Evolutionary conservation across 2,888 invertebrate species (phyloP), one percentile per base, ranked within the genome.

Genomic region (Thymelicus acteon): DNA sequence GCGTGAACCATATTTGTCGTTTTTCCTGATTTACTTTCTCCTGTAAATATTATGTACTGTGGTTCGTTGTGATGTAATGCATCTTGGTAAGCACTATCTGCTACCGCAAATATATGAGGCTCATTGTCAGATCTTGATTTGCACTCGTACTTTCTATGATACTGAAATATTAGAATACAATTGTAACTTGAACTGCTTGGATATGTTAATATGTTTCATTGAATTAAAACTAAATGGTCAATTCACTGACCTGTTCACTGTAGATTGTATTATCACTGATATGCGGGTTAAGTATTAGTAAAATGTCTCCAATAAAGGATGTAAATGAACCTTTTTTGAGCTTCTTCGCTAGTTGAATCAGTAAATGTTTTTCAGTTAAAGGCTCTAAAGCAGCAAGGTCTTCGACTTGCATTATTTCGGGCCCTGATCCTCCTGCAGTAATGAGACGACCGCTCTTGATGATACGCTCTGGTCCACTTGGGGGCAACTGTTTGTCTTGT

Each of bases 11-110:
- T 96, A 83, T 97, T 98, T 44, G 97, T 97, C 0, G 98, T 97
- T 93, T 99, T 99, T 1, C 98, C 98, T 0, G 98, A 97, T 82
- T 97, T 97, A 76, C 97, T 97, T 93, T 98, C 98, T 1, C 98
- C 98, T 57, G 97, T 96, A 76, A 99, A 95, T 6, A 98, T 94
- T 72, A 99, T 96, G 85, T 97, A 96, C 87, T 98, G 98, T 2
- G 97, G 96, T 77, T 96, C 96, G 77, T 96, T 96, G 84, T 98
- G 97, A 85, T 98, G 98, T 76, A 98, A 89, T 90, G 98, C 97
- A 82, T 98, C 97, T 92, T 98, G 98, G 85, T 97, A 98, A 49
- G 98, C 97, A 74, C 97, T 96, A 83, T 98, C 98, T 8, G 98
- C 98, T 31, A 98, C 96, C 4, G 97, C 95, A 85, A 97, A 98